phyloP scores from a whole-genome alignment of 2,113 vertebrate genomes.

The Cavia porcellus region DNA sequence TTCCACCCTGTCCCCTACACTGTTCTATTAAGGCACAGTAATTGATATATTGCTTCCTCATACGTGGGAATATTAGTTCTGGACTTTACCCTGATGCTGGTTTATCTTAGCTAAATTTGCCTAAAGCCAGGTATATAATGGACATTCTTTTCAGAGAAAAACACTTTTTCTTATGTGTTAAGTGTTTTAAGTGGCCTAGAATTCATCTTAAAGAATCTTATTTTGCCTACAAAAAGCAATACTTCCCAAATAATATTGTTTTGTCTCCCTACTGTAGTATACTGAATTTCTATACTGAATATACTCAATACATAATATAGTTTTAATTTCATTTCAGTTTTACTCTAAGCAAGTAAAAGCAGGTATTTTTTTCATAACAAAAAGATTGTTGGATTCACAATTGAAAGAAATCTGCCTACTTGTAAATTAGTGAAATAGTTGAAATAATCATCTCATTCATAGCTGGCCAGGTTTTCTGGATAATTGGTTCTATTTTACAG shows the following conservation, averaged over 20 bases:
- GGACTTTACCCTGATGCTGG: neutral
- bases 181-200: conserved; percentile 59
- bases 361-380: neutral
- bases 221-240: conserved; percentile 60
- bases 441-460: neutral
- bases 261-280: neutral
- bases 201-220: conserved; percentile 61
- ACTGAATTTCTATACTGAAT: neutral
- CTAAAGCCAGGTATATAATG: conserved; percentile 72
- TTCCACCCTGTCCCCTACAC: neutral
- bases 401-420: conserved; percentile 17
- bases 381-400: neutral
- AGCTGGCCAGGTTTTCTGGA: neutral
- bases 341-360: conserved; percentile 43
- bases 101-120: conserved; percentile 60
- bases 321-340: conserved; percentile 54
- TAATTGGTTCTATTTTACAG: neutral
- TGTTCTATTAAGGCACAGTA: neutral
- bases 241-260: neutral
- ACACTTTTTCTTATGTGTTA: conserved; percentile 10
- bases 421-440: conserved; percentile 6
- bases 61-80: neutral
- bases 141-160: conserved; percentile 73
- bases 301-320: neutral
- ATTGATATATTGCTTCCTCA: neutral